Evolutionary conservation across 2,113 vertebrate species (phyloP).

Genomic region (Lycocorax pyrrhopterus): DNA sequence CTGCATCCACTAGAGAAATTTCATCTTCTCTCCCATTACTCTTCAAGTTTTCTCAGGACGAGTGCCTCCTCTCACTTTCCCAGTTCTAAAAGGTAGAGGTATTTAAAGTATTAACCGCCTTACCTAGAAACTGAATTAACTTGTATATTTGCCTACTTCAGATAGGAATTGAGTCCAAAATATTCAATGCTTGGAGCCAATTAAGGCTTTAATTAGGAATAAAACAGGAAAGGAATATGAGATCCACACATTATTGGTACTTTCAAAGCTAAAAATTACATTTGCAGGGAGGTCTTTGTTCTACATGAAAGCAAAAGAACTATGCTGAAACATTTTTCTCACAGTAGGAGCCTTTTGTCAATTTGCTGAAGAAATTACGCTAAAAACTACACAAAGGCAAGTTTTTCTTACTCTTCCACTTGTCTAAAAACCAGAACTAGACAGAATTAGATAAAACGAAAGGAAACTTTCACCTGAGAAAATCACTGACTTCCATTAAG

Average conservation of each 20-base stretch:
- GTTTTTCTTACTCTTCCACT: conserved; percentile 22
- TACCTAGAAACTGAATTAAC: neutral
- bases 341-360: conserved; percentile 34
- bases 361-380: conserved; percentile 46
- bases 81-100: neutral
- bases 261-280: conserved; percentile 6
- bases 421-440: conserved; percentile 28
- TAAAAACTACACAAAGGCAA: conserved; percentile 33
- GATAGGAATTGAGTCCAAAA: neutral
- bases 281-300: conserved; percentile 19
- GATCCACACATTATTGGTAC: neutral
- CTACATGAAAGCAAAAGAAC: neutral
- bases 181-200: neutral
- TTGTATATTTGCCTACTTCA: neutral
- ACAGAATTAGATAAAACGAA: conserved; percentile 40
- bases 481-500: conserved; percentile 36
- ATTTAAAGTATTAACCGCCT: neutral
- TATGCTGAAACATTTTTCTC: conserved; percentile 29
- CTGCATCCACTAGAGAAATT: neutral
- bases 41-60: neutral
- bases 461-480: conserved; percentile 47
- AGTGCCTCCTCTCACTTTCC: neutral
- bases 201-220: conserved; percentile 18
- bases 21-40: neutral
- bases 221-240: neutral